Base-by-base conservation (phyloP, 2,888 invertebrate genomes). In the Synanthedon vespiformis region DNA sequence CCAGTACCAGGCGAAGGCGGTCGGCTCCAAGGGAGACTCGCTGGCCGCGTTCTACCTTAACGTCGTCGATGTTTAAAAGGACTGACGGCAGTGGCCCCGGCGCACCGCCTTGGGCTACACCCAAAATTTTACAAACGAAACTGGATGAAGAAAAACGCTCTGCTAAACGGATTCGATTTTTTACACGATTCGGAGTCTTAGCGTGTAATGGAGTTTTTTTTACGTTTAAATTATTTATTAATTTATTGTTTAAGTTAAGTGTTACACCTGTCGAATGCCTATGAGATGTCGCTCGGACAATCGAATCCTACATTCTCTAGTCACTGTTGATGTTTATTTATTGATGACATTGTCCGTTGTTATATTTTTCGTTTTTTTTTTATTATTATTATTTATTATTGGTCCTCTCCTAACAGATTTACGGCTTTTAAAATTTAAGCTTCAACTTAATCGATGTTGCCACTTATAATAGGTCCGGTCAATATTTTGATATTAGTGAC, bases 11-110 rank as follows among this genome's bases (percentile, higher is more conserved):
- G 94, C 95, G 14, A 92, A 94, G 68, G 95, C 94, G 40, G 92
- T 94, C 59, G 94, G 94, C 72, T 94, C 94, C 79, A 95, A 95
- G 83, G 94, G 94, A 60, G 95, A 95, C 82, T 90, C 93, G 52
- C 89, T 92, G 56, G 92, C 94, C 52, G 93, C 96, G 62, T 96
- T 96, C 89, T 95, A 96, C 58, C 89, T 96, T 49, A 96, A 96
- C 86, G 94, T 96, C 58, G 68, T 77, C 60, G 87, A 88, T 62
- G 70, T 74, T 59, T 88, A 80, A 77, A 65, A 65, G 67, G 75
- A 72, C 80, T 81, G 74, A 68, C 60, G 55, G 55, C 56, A 62
- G 34, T 59, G 78, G 72, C 61, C 74, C 67, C 65, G 71, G 62
- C 50, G 59, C 40, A 56, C 58, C 41, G 57, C 82, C 82, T 61